Percentiles rank a stretch among this genome's conserved stretches.
These are phyloP conservation scores for Protobothrops flavoviridis DNA, from an alignment of 2,113 vertebrate genomes.

Conservation along the genomic window DNA sequence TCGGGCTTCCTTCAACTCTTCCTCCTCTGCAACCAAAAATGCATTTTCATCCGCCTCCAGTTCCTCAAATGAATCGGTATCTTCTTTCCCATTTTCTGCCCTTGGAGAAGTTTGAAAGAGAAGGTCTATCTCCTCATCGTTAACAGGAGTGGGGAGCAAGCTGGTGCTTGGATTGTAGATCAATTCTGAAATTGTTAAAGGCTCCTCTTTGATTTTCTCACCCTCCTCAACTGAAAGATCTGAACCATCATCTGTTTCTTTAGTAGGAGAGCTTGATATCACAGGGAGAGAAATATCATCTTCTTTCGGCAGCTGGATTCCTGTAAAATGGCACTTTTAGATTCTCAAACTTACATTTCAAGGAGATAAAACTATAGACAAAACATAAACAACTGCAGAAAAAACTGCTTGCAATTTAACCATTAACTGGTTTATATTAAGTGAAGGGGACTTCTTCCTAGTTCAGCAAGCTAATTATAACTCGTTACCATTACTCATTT, in stretches of 20 bases:
- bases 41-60: constrained; percentile 81
- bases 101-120: constrained; percentile 88
- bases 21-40: constrained; percentile 80
- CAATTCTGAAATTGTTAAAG: constrained; percentile 90
- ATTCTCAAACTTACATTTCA: constrained; percentile 12
- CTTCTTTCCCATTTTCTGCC: constrained; percentile 84
- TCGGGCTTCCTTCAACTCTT: constrained; percentile 78
- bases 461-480: not conserved
- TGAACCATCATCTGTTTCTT: constrained; percentile 65
- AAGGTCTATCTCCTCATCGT: constrained; percentile 84
- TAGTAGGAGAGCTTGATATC: constrained; percentile 66
- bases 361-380: not conserved
- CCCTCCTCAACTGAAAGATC: constrained; percentile 67
- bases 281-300: constrained; percentile 64
- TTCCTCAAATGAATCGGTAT: constrained; percentile 89
- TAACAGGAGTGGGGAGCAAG: constrained; percentile 89
- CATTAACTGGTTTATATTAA: not conserved
- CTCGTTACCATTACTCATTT: not conserved
- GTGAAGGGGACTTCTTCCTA: not conserved
- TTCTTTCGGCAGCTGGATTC: constrained; percentile 66
- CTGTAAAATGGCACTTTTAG: constrained; percentile 53
- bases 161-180: constrained; percentile 92
- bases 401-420: not conserved
- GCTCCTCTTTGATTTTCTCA: constrained; percentile 74
- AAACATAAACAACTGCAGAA: not conserved